Base-by-base conservation (phyloP, 2,888 invertebrate species). In the Lycia hirtaria region DNA sequence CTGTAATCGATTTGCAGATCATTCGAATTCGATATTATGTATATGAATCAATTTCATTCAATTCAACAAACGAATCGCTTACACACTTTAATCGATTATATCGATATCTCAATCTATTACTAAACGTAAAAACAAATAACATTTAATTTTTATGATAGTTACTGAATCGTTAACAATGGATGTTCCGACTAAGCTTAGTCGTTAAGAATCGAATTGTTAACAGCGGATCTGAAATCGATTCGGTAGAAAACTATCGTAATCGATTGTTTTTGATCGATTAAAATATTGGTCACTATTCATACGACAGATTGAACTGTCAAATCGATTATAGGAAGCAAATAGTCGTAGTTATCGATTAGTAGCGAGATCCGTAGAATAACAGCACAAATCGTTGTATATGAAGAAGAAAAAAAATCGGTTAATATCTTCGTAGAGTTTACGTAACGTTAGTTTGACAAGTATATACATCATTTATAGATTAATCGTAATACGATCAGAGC, bases 391-490 rank as follows among this genome's bases (percentile, higher is more conserved):
- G 38, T 43, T 26, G 22, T 24, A 32, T 22, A 20, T 15, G n/a
- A n/a, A n/a, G n/a, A n/a, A 38, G 17, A 33, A 41, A 17, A 35
- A 33, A 28, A 35, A 41, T 43, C 57, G 57, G 57, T 53, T 38
- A 47, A 10, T 56, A 58, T 58, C 57, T 58, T 58, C 57, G 10
- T 51, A 30, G 47, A 57, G 48, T 48, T 41, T 57, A 58, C 57
- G 57, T 58, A 58, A 48, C 7, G 50, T 56, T 55, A 43, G 6
- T 30, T 32, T 10, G 10, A 38, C 10, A 56, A 35, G 40, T 26
- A 15, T 14, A 28, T 19, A 19, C 4, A 37, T 10, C 7, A 22
- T 14, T 10, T 24, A 33, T 22, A 20, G 17, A 43, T 35, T 20
- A 9, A 40, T 19, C 24, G 12, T 14, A 4, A 17, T 15, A 15